Conservation (phyloP, 2,113 vertebrate species). For the Sander lucioperca region DNA sequence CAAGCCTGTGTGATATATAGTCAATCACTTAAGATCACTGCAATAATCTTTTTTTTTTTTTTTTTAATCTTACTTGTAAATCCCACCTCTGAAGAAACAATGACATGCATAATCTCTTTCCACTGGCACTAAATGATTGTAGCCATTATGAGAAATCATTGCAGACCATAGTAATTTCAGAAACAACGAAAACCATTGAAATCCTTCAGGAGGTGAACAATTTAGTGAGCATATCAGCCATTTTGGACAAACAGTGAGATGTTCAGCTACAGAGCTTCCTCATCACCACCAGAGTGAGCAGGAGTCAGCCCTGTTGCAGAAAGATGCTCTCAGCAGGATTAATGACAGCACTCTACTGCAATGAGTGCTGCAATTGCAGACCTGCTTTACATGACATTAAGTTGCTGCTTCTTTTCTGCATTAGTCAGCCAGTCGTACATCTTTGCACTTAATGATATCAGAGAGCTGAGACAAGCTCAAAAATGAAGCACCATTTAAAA, state of each 20-base stretch:
- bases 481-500: neutral
- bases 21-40: neutral
- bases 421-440: constrained; percentile 5
- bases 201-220: neutral
- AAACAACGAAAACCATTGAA: neutral
- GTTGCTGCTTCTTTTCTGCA: neutral
- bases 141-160: neutral
- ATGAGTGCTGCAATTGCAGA: constrained; percentile 94
- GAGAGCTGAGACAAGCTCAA: neutral
- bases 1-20: neutral
- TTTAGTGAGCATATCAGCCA: neutral
- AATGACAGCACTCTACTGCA: constrained; percentile 91
- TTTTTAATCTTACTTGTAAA: neutral
- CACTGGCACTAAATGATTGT: neutral
- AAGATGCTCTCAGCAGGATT: constrained; percentile 93
- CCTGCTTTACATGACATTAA: constrained; percentile 87
- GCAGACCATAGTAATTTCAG: neutral
- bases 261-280: constrained; percentile 78
- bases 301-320: constrained; percentile 72
- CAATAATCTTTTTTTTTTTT: neutral
- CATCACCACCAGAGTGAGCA: constrained; percentile 66
- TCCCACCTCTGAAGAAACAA: neutral
- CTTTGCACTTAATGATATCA: neutral
- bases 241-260: constrained; percentile 47
- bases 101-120: neutral